phyloP scores from a whole-genome alignment of 37 sponge, comb jelly and placozoan genomes.

The Beroe forskalii region DNA sequence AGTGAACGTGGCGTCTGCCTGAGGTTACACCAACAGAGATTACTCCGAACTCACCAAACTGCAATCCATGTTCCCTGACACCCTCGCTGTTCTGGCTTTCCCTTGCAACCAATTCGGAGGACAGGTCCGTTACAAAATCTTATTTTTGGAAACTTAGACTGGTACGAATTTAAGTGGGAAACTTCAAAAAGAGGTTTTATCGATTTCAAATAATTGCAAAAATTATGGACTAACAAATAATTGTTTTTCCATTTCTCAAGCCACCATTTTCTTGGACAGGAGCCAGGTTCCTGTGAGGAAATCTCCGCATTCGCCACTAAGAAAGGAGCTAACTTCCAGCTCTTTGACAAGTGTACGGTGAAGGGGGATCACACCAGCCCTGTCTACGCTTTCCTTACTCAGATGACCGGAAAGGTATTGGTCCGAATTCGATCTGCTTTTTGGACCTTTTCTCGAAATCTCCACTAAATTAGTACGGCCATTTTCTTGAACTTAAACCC shows the following conservation, averaged over 20 bases:
- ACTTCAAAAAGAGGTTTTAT: too few species aligned
- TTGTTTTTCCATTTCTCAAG: too few species aligned
- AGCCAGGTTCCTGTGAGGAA: slow-evolving; percentile 1
- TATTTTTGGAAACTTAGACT: too few species aligned
- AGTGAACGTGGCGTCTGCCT: slow-evolving; percentile 45
- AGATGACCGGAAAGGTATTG: background rate
- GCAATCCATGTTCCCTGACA: slow-evolving; percentile 38
- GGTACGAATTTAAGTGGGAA: too few species aligned
- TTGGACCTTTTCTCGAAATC: too few species aligned
- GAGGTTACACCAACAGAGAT: slow-evolving; percentile 56
- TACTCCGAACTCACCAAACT: slow-evolving; percentile 49
- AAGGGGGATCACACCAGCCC: slow-evolving; percentile 39
- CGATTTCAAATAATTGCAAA: too few species aligned
- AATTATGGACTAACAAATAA: background rate
- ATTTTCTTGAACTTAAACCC: too few species aligned
- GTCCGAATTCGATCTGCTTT: background rate
- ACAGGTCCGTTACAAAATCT: too few species aligned
- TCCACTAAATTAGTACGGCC: too few species aligned
- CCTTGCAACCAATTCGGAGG: slow-evolving; percentile 63
- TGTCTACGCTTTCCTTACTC: slow-evolving; percentile 20
- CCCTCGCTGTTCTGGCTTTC: slow-evolving; percentile 39
- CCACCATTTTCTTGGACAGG: too few species aligned
- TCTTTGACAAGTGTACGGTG: slow-evolving; percentile 52
- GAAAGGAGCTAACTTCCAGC: background rate
- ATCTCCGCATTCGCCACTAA: background rate